These are phyloP conservation scores for Crotalus tigris DNA, from an alignment of 2,113 vertebrate species.

Conservation along the genomic window DNA sequence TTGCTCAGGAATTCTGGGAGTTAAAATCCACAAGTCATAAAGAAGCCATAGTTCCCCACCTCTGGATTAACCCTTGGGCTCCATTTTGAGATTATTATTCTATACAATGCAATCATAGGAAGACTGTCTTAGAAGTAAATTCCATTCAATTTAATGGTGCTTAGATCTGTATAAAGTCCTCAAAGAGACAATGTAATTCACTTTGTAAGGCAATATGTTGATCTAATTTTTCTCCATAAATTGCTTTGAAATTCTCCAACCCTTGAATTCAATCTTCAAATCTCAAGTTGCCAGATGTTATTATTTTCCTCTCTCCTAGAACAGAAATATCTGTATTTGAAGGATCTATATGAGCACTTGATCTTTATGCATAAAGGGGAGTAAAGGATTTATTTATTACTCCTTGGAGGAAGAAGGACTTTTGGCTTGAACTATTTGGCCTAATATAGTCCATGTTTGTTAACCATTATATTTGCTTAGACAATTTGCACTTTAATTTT, in stretches of 20 bases:
- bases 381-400: neutral
- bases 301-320: neutral
- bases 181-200: neutral
- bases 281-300: neutral
- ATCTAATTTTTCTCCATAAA: neutral
- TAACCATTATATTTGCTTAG: neutral
- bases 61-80: neutral
- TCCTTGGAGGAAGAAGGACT: neutral
- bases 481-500: neutral
- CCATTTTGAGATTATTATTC: neutral
- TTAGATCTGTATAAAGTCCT: neutral
- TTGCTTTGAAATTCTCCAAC: neutral
- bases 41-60: neutral
- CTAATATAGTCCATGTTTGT: neutral
- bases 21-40: neutral
- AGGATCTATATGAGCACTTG: neutral
- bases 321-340: neutral
- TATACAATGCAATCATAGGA: neutral
- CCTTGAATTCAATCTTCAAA: neutral
- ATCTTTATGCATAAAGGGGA: neutral
- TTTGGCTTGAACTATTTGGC: neutral
- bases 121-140: neutral
- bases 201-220: neutral
- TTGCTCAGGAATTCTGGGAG: neutral
- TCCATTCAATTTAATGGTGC: neutral